Evolutionary conservation across 2,797 vertebrate species (phyloP).

Genomic region (Diglossa cyanea): DNA sequence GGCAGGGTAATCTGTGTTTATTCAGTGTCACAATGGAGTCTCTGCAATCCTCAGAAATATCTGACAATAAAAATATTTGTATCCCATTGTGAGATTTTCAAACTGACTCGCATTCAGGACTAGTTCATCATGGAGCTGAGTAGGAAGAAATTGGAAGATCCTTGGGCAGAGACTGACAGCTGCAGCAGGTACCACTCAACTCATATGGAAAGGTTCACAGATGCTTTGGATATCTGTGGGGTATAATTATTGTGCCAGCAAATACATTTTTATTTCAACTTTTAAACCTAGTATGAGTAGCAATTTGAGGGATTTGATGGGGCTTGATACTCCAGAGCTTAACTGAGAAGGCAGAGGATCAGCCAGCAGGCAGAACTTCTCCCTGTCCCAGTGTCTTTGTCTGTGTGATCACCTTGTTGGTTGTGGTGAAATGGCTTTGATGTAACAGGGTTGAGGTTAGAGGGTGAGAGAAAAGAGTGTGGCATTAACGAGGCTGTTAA

Average conservation of each 20-base stretch:
- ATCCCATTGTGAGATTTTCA: background rate
- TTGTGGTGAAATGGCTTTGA: background rate
- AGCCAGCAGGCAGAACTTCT: background rate
- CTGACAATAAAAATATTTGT: background rate
- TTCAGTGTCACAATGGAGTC: background rate
- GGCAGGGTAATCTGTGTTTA: background rate
- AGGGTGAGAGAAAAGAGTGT: background rate
- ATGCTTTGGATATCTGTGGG: background rate
- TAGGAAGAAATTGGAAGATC: background rate
- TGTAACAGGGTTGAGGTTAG: background rate
- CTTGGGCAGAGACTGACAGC: background rate
- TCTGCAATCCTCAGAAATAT: background rate
- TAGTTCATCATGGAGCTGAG: background rate
- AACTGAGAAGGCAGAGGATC: background rate
- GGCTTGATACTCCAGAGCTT: background rate
- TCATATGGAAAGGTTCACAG: background rate
- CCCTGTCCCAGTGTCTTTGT: background rate
- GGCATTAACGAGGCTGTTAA: background rate
- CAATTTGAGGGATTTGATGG: background rate
- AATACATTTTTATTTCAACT: background rate
- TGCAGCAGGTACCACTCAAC: background rate
- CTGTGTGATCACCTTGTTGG: background rate
- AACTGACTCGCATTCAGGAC: background rate
- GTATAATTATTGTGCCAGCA: background rate
- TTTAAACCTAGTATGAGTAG: background rate